Evolutionary conservation across 2,113 vertebrate species (phyloP), one percentile per base, ranked within the genome.

Genomic region (Tragelaphus imberbis): DNA sequence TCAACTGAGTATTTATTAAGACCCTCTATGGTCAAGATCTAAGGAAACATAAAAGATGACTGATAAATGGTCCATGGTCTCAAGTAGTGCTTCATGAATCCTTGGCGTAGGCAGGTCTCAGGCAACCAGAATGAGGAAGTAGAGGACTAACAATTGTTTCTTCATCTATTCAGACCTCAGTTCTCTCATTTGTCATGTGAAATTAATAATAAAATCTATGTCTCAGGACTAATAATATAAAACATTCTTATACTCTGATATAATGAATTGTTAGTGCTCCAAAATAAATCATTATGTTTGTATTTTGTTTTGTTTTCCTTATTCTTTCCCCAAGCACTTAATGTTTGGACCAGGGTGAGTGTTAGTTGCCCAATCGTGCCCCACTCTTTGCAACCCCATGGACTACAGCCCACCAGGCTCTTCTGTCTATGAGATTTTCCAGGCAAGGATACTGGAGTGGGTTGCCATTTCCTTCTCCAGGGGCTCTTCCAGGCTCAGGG

Each of bases 291-390:
- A 44, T 53, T 71, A 36, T 51, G 79, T 86, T 59, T 82, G 6
- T 23, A 16, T 59, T 88, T 84, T 93, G 9, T 77, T 68, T 93
- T 90, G 27, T 77, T 49, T 75, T 71, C 53, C n/a, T 36, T n/a
- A 5, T 90, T 56, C 6, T 51, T 84, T 94, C 23, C 17, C 2
- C 5, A 36, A n/a, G 49, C 11, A 51, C 9, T 96, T 65, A 61
- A 19, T 1, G 0, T 68, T 53, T 40, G 47, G 79, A 44, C 13
- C 3, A 36, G 25, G 9, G 4, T 77, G 21, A 84, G 49, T 40
- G n/a, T 71, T 23, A 12, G 19, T 6, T 16, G 0, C 2, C 65
- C 9, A 36, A 17, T 71, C 0, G 2, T 36, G n/a, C 65, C n/a
- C 68, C 40, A 71, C n/a, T 71, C 19, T 71, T 23, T 71, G 68